These are phyloP conservation scores for Nomada ferruginata DNA, from an alignment of 2,888 invertebrate genomes.

Conservation along the genomic window DNA sequence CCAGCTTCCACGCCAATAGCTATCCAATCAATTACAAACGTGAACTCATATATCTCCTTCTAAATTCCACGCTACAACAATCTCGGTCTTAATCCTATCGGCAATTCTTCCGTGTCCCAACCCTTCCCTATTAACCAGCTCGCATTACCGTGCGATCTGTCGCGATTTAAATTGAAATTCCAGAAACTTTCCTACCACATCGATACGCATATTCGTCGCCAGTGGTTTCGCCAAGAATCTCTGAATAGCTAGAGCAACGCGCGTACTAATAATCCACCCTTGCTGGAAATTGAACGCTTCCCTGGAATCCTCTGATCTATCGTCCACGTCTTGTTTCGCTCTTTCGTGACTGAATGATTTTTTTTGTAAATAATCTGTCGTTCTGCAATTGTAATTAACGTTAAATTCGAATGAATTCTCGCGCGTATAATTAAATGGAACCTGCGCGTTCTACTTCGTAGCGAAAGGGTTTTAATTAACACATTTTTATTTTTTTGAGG, in stretches of 20 bases:
- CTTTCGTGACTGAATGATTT: no score
- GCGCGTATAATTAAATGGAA: no score
- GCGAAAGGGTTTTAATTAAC: no score
- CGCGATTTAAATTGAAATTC: constrained; percentile 31
- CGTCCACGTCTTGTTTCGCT: no score
- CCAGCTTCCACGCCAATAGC: constrained; percentile 30
- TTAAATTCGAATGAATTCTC: no score
- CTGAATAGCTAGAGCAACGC: not conserved
- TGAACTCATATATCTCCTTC: constrained; percentile 8
- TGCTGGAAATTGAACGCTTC: not conserved
- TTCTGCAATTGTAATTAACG: no score
- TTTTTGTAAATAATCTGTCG: no score
- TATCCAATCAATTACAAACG: constrained; percentile 29
- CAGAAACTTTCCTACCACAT: constrained; percentile 3
- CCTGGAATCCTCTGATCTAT: not conserved
- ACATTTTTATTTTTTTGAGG: no score
- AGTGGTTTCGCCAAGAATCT: not conserved
- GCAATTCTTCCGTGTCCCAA: not conserved
- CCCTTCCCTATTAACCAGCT: constrained; percentile 5
- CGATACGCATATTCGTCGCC: not conserved
- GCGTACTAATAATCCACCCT: not conserved
- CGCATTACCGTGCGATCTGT: constrained; percentile 12
- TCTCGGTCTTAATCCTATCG: constrained; percentile 22
- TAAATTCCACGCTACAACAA: constrained; percentile 12
- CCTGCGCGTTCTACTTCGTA: no score